Conservation (phyloP, 37 sponge, comb jelly and placozoan genomes). For the Hormiphora californensis region DNA sequence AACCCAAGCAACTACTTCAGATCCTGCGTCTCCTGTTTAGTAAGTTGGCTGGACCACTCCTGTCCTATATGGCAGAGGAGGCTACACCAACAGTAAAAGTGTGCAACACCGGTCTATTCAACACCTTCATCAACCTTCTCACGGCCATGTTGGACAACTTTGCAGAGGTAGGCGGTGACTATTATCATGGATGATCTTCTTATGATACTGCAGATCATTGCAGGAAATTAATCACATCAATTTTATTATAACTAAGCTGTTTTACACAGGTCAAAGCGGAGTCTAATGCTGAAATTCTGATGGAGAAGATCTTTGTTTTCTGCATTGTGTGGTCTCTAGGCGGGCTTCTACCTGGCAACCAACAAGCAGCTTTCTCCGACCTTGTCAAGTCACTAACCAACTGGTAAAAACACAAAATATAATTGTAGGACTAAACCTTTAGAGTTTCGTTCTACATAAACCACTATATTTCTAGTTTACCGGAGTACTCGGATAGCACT, state of each 20-base stretch:
- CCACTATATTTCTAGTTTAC: constrained; percentile 57
- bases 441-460: not conserved
- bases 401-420: constrained; percentile 47
- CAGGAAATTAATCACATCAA: too few species aligned
- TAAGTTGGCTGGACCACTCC: constrained; percentile 27
- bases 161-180: constrained; percentile 26
- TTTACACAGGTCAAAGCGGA: constrained; percentile 6
- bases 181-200: not conserved
- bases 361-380: constrained; percentile 62
- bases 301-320: constrained; percentile 76
- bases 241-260: not conserved
- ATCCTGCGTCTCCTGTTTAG: constrained; percentile 8
- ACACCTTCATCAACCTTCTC: constrained; percentile 74
- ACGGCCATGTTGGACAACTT: constrained; percentile 63
- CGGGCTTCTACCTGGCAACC: constrained; percentile 59
- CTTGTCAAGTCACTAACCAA: constrained; percentile 73
- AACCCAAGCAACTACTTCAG: not conserved
- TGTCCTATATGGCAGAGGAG: not conserved
- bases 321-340: constrained; percentile 84
- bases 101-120: constrained; percentile 66
- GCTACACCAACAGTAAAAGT: constrained; percentile 45
- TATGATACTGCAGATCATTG: too few species aligned
- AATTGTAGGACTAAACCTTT: not conserved
- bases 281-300: constrained; percentile 65
- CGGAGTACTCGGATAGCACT: constrained; percentile 75